These are phyloP conservation scores for Cordilura impudica DNA, from an alignment of 2,888 invertebrate genomes.

Conservation along the genomic window DNA sequence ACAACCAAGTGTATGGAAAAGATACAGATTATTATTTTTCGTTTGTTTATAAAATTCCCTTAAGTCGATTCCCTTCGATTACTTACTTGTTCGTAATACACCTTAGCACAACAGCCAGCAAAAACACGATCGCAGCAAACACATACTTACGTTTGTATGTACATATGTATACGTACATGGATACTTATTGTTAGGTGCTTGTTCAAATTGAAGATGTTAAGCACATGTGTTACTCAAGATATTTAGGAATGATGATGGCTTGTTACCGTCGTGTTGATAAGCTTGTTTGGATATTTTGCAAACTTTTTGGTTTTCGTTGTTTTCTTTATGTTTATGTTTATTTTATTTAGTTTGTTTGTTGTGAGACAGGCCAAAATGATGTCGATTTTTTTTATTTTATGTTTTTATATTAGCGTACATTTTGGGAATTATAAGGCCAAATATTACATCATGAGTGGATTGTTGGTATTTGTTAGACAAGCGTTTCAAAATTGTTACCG, in stretches of 20 bases:
- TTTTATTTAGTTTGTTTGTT: constrained; percentile 29
- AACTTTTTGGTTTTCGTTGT: constrained; percentile 52
- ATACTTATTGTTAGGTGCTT: constrained; percentile 54
- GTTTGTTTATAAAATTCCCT: constrained; percentile 60
- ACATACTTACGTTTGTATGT: constrained; percentile 4
- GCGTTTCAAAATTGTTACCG: constrained; percentile 64
- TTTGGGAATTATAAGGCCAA: constrained; percentile 59
- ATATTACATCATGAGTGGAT: constrained; percentile 65
- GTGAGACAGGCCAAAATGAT: constrained; percentile 39
- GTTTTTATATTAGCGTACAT: constrained; percentile 34
- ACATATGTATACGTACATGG: constrained; percentile 30
- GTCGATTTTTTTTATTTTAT: constrained; percentile 19
- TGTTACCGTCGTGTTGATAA: constrained; percentile 63
- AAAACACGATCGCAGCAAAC: constrained; percentile 39
- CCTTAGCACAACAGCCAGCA: constrained; percentile 29
- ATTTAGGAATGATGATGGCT: constrained; percentile 63
- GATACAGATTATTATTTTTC: constrained; percentile 59
- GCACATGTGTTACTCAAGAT: constrained; percentile 59
- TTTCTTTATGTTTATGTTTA: not conserved
- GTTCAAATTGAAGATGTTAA: constrained; percentile 46
- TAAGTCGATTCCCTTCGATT: constrained; percentile 53
- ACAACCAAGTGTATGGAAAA: constrained; percentile 40
- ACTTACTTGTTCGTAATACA: constrained; percentile 40
- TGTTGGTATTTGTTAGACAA: constrained; percentile 64
- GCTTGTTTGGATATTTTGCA: constrained; percentile 63